These are phyloP conservation scores for Nanorana parkeri DNA, from an alignment of 2,113 vertebrate genomes.

Conservation along the genomic window DNA sequence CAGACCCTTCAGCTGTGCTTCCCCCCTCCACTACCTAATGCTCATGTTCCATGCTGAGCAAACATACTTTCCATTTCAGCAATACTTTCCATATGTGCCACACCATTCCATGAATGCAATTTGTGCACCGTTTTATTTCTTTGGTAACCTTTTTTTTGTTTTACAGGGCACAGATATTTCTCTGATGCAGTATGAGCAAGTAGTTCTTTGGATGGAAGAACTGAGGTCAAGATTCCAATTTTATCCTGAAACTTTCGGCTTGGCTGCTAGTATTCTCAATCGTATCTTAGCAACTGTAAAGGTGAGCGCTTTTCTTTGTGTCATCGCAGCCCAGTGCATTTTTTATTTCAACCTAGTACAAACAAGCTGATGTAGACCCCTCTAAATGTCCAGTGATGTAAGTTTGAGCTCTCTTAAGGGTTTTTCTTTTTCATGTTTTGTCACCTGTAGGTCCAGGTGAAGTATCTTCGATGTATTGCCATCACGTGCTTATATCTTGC, in stretches of 20 bases:
- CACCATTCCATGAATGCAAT: background rate
- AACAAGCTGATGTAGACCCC: too few relatives aligned
- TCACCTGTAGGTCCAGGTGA: slow-evolving; percentile 73
- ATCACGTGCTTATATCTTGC: slow-evolving; percentile 81
- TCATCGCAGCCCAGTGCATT: background rate
- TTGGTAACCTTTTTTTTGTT: background rate
- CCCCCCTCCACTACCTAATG: background rate
- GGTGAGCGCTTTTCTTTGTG: slow-evolving; percentile 55
- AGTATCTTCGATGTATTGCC: slow-evolving; percentile 75
- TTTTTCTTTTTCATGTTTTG: too few relatives aligned
- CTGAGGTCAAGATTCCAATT: slow-evolving; percentile 71
- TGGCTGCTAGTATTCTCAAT: slow-evolving; percentile 74
- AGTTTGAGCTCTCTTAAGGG: too few relatives aligned
- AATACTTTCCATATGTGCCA: background rate
- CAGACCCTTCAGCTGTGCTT: background rate
- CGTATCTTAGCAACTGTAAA: slow-evolving; percentile 75
- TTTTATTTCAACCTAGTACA: too few relatives aligned
- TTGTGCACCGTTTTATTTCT: background rate
- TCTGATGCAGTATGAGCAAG: slow-evolving; percentile 66
- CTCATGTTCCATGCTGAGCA: background rate
- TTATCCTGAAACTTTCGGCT: slow-evolving; percentile 70
- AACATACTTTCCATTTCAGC: background rate
- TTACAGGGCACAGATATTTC: slow-evolving; percentile 74
- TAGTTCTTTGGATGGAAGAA: slow-evolving; percentile 72
- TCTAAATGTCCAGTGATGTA: too few relatives aligned